A percentile compares a stretch with the other conserved stretches of the same genome.
phyloP scores from a whole-genome alignment of 2,797 vertebrate species.

The Rhabdomys pumilio region DNA sequence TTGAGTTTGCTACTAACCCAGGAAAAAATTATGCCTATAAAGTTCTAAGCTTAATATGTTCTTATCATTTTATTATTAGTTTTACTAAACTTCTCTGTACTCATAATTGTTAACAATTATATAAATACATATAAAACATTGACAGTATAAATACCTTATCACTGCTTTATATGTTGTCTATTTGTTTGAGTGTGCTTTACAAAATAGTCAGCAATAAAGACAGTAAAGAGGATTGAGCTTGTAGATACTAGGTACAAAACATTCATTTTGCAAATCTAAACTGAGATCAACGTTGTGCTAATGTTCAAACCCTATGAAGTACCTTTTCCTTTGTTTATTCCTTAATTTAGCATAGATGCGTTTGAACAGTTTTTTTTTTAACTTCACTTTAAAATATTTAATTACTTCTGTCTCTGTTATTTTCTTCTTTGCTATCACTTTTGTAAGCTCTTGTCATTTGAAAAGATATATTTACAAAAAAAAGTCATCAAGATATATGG shows the following conservation, averaged over 20 bases:
- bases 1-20: neutral
- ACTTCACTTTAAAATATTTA: constrained; percentile 25
- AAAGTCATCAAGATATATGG: neutral
- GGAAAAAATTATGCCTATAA: neutral
- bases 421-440: constrained; percentile 23
- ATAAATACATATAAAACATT: neutral
- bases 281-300: neutral
- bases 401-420: neutral
- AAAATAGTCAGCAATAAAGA: neutral
- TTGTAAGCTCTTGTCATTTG: constrained; percentile 37
- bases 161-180: neutral
- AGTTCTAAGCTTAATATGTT: neutral
- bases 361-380: constrained; percentile 25
- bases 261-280: neutral
- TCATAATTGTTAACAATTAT: neutral
- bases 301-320: neutral
- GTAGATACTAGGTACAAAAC: neutral
- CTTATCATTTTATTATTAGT: neutral
- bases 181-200: neutral
- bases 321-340: neutral
- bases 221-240: neutral
- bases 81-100: neutral
- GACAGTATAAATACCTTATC: neutral
- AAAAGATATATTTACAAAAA: neutral
- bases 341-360: neutral